Conservation (phyloP, 2,797 vertebrate species). For the Aplochiton taeniatus region DNA sequence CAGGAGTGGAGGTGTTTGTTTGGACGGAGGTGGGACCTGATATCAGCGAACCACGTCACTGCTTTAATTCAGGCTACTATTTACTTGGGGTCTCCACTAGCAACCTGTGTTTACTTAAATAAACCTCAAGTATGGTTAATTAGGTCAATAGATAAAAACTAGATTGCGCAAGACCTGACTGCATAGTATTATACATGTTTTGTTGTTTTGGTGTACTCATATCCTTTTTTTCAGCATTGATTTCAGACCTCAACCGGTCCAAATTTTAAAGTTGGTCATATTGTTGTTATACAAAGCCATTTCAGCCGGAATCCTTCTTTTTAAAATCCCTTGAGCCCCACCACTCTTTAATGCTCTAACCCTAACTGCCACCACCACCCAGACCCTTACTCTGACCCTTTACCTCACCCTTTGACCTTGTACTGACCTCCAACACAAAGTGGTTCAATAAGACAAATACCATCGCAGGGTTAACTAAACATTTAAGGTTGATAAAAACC, state of each 20-base stretch:
- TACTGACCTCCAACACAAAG: slow-evolving; percentile 8
- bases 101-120: slow-evolving; percentile 53
- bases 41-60: slow-evolving; percentile 41
- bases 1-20: slow-evolving; percentile 37
- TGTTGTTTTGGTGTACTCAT: not conserved
- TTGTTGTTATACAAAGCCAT: not conserved
- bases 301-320: slow-evolving; percentile 10
- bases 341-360: slow-evolving; percentile 9
- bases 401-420: slow-evolving; percentile 12
- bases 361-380: not conserved
- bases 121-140: slow-evolving; percentile 20
- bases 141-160: slow-evolving; percentile 13
- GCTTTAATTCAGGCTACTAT: slow-evolving; percentile 36
- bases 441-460: slow-evolving; percentile 12
- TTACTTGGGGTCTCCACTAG: slow-evolving; percentile 36
- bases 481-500: slow-evolving; percentile 5
- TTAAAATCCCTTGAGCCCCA: slow-evolving; percentile 11
- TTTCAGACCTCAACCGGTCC: not conserved
- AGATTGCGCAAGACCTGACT: not conserved
- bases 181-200: not conserved
- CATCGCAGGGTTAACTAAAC: slow-evolving; percentile 11
- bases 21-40: slow-evolving; percentile 33
- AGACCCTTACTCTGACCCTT: slow-evolving; percentile 1
- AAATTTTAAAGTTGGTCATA: not conserved
- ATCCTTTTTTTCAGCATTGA: not conserved